phyloP scores from a whole-genome alignment of 2,113 vertebrate species.

The Chascanopsetta lugubris region DNA sequence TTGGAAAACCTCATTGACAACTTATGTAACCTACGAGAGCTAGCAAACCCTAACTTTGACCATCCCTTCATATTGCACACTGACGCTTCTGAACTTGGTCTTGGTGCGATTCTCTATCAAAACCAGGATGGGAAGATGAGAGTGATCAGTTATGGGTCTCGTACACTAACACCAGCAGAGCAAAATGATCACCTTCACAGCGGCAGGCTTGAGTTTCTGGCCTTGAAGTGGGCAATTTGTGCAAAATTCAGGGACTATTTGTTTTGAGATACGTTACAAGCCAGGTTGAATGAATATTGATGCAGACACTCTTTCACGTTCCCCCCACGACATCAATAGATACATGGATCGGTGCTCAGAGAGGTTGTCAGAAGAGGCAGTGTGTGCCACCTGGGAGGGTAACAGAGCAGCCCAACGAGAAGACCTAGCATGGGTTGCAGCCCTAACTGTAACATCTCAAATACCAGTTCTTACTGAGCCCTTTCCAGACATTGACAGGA shows the following conservation, averaged over 20 bases:
- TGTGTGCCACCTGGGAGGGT: too few species aligned
- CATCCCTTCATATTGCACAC: slow-evolving; percentile 1
- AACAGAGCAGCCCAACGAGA: too few species aligned
- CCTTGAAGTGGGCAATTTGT: not conserved
- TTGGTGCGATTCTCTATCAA: not conserved
- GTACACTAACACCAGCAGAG: slow-evolving; percentile 16
- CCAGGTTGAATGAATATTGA: too few species aligned
- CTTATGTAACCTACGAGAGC: not conserved
- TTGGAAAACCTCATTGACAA: not conserved
- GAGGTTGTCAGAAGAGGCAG: too few species aligned
- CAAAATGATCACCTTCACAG: slow-evolving; percentile 6
- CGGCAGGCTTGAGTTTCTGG: slow-evolving; percentile 3
- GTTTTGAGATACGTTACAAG: too few species aligned
- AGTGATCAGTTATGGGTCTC: not conserved
- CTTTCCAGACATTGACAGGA: too few species aligned
- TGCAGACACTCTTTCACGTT: too few species aligned
- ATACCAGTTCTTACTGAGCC: too few species aligned
- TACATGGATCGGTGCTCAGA: too few species aligned
- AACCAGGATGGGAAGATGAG: not conserved
- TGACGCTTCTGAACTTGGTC: not conserved
- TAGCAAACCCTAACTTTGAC: not conserved
- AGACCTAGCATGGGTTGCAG: too few species aligned
- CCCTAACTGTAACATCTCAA: too few species aligned
- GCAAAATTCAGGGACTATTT: not conserved
- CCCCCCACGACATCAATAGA: too few species aligned